phyloP scores from a whole-genome alignment of 2,797 vertebrate genomes.

The Molothrus ater region DNA sequence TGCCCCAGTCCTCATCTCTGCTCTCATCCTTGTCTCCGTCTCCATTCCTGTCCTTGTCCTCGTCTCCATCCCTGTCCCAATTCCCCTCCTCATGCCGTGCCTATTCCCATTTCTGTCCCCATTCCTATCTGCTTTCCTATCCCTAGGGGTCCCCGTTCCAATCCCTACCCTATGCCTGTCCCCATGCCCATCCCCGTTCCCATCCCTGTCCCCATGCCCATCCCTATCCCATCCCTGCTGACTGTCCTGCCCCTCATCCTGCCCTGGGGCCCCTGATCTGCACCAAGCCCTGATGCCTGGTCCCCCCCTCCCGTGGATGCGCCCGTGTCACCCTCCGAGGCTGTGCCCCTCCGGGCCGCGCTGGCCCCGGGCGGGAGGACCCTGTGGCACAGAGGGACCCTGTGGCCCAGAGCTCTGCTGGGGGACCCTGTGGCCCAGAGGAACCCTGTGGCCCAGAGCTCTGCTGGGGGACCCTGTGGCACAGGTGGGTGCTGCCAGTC shows the following conservation, averaged over 20 bases:
- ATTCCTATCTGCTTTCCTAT: neutral
- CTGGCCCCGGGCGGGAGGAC: neutral
- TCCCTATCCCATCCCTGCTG: no score
- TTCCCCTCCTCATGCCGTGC: no score
- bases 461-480: neutral
- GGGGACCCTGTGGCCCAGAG: neutral
- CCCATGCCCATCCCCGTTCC: neutral
- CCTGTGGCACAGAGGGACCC: neutral
- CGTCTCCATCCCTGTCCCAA: neutral
- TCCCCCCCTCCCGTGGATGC: fast-evolving
- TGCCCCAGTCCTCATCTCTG: fast-evolving
- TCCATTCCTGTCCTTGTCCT: neutral
- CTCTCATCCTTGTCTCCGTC: neutral
- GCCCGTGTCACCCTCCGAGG: fast-evolving
- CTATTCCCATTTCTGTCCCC: neutral
- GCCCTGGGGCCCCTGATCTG: neutral
- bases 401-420: no score
- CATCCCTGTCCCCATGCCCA: no score
- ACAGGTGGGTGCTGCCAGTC: neutral
- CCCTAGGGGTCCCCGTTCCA: no score
- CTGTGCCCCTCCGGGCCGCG: fast-evolving
- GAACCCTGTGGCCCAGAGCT: neutral
- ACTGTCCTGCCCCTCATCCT: neutral
- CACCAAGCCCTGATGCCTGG: neutral
- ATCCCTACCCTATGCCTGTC: fast-evolving